These are phyloP conservation scores for Scaptodrosophila lebanonensis DNA, from an alignment of 1,140 invertebrate species.

Conservation along the genomic window DNA sequence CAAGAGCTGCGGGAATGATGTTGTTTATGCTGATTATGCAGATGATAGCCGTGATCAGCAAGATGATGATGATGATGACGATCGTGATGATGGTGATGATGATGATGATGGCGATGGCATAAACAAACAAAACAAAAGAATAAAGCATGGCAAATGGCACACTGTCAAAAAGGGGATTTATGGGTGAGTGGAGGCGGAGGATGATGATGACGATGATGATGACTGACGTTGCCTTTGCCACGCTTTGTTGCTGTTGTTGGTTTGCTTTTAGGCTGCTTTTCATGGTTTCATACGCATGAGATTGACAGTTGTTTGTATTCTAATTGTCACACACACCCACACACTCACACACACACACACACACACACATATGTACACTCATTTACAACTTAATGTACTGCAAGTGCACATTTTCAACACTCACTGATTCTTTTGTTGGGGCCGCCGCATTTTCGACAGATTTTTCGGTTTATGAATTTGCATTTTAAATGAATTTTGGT, in stretches of 20 bases:
- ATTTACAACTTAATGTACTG: conserved; percentile 37
- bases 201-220: conserved; percentile 11
- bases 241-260: conserved; percentile 25
- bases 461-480: conserved; percentile 58
- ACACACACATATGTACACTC: neutral
- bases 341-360: conserved; percentile 1
- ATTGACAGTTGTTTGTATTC: conserved; percentile 56
- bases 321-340: conserved; percentile 43
- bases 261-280: conserved; percentile 31
- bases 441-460: conserved; percentile 28
- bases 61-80: too few relatives aligned
- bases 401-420: conserved; percentile 57
- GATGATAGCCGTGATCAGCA: too few relatives aligned
- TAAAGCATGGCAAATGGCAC: too few relatives aligned
- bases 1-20: too few relatives aligned
- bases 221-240: conserved; percentile 8
- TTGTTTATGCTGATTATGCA: too few relatives aligned
- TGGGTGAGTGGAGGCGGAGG: too few relatives aligned
- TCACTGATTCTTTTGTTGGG: conserved; percentile 59
- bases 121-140: too few relatives aligned
- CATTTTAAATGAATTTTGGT: conserved; percentile 48
- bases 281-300: conserved; percentile 75
- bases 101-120: neutral
- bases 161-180: too few relatives aligned
- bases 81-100: neutral